These are phyloP conservation scores for Pogonomyrmex barbatus DNA, from an alignment of 1,140 invertebrate genomes.

Conservation along the genomic window DNA sequence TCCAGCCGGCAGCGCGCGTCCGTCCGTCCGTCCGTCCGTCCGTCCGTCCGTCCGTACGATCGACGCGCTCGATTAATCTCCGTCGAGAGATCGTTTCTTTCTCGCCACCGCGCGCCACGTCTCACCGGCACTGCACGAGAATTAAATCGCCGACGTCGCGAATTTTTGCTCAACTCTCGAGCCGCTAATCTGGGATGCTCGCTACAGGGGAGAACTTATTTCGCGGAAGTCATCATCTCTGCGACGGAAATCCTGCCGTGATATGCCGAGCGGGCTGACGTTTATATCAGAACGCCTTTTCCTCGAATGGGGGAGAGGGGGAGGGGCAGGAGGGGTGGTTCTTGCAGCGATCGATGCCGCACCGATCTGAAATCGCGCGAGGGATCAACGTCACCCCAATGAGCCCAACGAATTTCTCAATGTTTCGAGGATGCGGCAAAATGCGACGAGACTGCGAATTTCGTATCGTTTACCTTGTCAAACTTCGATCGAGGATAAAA, in stretches of 20 bases:
- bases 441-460: background rate
- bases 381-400: background rate
- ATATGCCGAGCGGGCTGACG: conserved; percentile 1
- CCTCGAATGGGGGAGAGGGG: background rate
- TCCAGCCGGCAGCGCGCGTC: background rate
- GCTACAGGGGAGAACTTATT: conserved; percentile 11
- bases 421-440: background rate
- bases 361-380: background rate
- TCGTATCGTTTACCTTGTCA: background rate
- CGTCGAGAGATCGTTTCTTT: conserved; percentile 23
- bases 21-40: background rate
- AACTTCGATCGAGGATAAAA: conserved; percentile 7
- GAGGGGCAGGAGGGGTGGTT: background rate
- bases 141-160: conserved; percentile 34
- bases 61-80: conserved; percentile 34
- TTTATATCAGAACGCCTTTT: background rate
- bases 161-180: conserved; percentile 45
- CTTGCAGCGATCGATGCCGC: background rate
- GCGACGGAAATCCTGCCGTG: conserved; percentile 34
- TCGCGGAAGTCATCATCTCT: conserved; percentile 34
- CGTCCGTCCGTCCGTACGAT: background rate
- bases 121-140: conserved; percentile 7
- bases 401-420: background rate
- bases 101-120: background rate
- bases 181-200: background rate